phyloP scores from a whole-genome alignment of 2,113 vertebrate species.

The Cinclus cinclus region DNA sequence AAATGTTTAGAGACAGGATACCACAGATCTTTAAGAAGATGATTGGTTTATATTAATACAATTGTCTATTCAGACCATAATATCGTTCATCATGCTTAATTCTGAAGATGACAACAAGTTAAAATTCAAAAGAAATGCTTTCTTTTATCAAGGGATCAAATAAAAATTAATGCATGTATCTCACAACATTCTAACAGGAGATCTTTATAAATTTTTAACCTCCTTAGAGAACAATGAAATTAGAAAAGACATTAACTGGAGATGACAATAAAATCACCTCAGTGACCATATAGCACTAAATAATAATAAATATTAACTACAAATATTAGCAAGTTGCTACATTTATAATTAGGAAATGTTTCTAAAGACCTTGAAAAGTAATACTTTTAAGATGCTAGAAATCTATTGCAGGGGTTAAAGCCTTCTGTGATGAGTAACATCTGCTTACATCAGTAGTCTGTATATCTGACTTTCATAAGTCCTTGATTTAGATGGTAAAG shows the following conservation, averaged over 20 bases:
- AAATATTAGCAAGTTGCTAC: not conserved
- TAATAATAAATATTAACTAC: not conserved
- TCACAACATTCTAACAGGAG: rapidly evolving
- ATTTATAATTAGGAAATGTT: not conserved
- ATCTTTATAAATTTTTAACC: not conserved
- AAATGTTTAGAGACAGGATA: not conserved
- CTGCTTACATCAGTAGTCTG: not conserved
- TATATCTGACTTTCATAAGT: constrained; percentile 11
- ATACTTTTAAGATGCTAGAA: not conserved
- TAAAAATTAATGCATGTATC: not conserved
- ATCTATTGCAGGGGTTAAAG: not conserved
- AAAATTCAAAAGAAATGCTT: not conserved
- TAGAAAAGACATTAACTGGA: not conserved
- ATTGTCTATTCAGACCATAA: not conserved
- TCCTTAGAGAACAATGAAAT: not conserved
- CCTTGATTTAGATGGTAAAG: not conserved
- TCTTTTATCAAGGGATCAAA: not conserved
- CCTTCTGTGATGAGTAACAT: not conserved
- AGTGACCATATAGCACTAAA: not conserved
- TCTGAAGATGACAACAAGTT: not conserved
- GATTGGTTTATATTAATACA: not conserved
- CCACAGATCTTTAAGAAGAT: not conserved
- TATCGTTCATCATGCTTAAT: not conserved
- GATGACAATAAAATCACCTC: not conserved
- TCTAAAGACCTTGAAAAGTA: not conserved